Percentiles rank a stretch among this genome's conserved stretches.
phyloP scores from a whole-genome alignment of 2,888 invertebrate species.

The Magallana nippona region DNA sequence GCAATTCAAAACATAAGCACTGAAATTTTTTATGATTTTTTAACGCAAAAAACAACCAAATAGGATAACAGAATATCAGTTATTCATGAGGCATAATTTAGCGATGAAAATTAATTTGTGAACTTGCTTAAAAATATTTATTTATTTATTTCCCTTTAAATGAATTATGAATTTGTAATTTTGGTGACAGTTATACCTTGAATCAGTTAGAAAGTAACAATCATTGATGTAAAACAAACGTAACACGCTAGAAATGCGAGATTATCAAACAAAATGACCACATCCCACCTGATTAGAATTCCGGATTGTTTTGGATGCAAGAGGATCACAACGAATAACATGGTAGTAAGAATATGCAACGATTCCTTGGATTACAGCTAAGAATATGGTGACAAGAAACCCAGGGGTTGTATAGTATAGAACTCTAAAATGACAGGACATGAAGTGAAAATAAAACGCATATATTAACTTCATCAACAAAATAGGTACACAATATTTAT shows the following conservation, averaged over 20 bases:
- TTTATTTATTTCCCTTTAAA: too few species aligned
- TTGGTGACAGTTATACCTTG: neutral
- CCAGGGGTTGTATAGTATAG: conserved; percentile 50
- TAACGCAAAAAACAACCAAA: too few species aligned
- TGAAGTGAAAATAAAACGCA: neutral
- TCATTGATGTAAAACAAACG: too few species aligned
- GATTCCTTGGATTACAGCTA: conserved; percentile 63
- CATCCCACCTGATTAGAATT: conserved; percentile 64
- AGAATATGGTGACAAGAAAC: conserved; percentile 48
- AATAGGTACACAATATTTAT: too few species aligned
- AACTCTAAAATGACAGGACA: conserved; percentile 25
- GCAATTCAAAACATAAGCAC: conserved; percentile 14
- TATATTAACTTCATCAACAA: too few species aligned
- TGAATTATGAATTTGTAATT: too few species aligned
- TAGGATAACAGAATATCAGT: too few species aligned
- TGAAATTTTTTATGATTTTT: neutral
- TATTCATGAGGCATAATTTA: too few species aligned
- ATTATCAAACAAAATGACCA: too few species aligned
- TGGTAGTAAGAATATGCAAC: conserved; percentile 65
- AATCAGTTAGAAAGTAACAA: neutral
- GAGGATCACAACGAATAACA: conserved; percentile 61
- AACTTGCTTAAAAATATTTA: too few species aligned
- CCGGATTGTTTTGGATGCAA: conserved; percentile 57
- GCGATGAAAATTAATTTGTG: too few species aligned
- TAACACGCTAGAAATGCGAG: too few species aligned